These are phyloP conservation scores for Bhutanitis thaidina DNA, from an alignment of 2,888 invertebrate genomes.

Conservation along the genomic window DNA sequence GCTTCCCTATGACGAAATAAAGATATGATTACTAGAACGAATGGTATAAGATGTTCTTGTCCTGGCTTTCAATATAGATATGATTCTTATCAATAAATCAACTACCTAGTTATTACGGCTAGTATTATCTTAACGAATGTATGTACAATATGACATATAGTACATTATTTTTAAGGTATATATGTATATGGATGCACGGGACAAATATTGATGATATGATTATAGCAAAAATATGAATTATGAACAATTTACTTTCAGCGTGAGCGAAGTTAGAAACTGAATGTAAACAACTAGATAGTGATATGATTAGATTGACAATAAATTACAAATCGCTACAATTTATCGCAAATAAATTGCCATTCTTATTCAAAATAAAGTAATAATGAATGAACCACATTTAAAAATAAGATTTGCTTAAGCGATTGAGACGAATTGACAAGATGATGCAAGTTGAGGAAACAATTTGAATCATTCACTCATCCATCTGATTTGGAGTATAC, in stretches of 20 bases:
- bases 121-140: slow-evolving; percentile 8
- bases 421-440: no score
- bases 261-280: background rate
- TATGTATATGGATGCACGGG: slow-evolving; percentile 1
- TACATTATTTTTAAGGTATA: background rate
- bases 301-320: background rate
- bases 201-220: slow-evolving; percentile 1
- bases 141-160: slow-evolving; percentile 9
- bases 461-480: no score
- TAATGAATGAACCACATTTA: no score
- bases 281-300: background rate
- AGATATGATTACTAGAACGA: no score
- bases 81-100: background rate
- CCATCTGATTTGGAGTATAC: no score
- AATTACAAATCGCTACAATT: no score
- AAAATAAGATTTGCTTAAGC: no score
- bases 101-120: background rate
- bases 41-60: no score
- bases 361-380: no score
- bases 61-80: background rate
- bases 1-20: no score
- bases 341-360: no score
- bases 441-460: no score
- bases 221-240: background rate
- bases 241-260: background rate